Base-by-base conservation (phyloP, 2,113 vertebrate genomes). In the Epinephelus lanceolatus region DNA sequence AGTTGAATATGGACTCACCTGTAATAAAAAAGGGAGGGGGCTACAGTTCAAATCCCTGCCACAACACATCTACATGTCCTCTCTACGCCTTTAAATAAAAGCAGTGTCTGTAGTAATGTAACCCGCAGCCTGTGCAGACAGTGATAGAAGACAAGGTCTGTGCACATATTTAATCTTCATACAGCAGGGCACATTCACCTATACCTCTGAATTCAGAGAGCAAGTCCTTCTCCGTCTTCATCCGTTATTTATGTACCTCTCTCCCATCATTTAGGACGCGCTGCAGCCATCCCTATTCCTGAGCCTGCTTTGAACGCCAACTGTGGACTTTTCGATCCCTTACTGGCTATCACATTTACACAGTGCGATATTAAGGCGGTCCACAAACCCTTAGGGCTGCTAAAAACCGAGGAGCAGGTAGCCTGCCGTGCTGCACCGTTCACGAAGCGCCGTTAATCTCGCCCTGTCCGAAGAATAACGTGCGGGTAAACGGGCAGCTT, bases 1-100 rank as follows among this genome's bases (percentile, higher is more conserved):
- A 90, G 85, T 88, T 89, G 25, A 76, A 80, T 72, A 70, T 60
- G 60, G 57, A 76, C 57, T 76, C 80, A 87, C 82, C 77, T 87
- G 76, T 74, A 21, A 11, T 45, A 68, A 60, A 61, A 62, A 55
- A n/a, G 11, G 9, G 30, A 45, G 19, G 13, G 9, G 10, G n/a
- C 18, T 52, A 10, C 0, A 45, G 27, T 33, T 14, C 14, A 52
- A 56, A 75, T 25, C 5, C 10, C 15, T 76, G 23, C 17, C 66
- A 52, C 59, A 60, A 63, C 40, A 83, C 30, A 83, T 61, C 25
- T 23, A 23, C 51, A 49, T 56, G 15, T 53, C 33, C 8, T 23
- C 78, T 15, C 37, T 0, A n/a, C 0, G 5, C 47, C 57, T 80
- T 78, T 47, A 37, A 55, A 53, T 23, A 18, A 4, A 78, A 53